Percentiles rank a stretch among this genome's conserved stretches.
Evolutionary conservation across 1,140 invertebrate genomes (phyloP).

Genomic region (Nasonia longicornis): DNA sequence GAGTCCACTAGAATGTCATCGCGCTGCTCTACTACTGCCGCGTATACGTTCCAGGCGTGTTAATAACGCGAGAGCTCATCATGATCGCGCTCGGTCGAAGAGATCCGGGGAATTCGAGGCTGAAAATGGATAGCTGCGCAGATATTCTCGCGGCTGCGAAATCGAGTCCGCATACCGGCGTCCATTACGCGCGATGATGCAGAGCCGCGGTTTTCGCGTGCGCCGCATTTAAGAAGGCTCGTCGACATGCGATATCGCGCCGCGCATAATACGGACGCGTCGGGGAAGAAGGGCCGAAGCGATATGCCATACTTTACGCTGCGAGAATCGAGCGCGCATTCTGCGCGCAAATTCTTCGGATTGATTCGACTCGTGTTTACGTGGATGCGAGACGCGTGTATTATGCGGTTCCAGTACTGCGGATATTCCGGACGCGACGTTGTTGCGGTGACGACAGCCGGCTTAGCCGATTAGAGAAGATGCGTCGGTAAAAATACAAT

Average conservation of each 20-base stretch:
- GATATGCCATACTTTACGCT: too few species aligned
- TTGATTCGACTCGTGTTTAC: background rate
- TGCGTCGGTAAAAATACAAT: background rate
- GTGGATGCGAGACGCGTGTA: too few species aligned
- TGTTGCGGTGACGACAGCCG: too few species aligned
- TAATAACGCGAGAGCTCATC: slow-evolving; percentile 9
- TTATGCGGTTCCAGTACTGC: too few species aligned
- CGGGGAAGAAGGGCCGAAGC: background rate
- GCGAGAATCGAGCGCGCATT: too few species aligned
- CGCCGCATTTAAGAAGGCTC: background rate
- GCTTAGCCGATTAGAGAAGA: too few species aligned
- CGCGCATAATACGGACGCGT: background rate
- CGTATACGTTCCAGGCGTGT: background rate
- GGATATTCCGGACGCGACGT: too few species aligned
- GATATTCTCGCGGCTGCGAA: background rate
- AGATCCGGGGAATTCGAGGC: background rate
- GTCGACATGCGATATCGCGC: background rate
- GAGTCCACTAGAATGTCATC: slow-evolving; percentile 12
- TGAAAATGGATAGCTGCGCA: background rate
- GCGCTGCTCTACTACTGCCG: background rate
- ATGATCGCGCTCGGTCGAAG: background rate
- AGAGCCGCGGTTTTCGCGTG: slow-evolving; percentile 3
- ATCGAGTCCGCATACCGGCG: slow-evolving; percentile 5
- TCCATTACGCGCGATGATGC: background rate
- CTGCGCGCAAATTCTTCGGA: background rate